Evolutionary conservation across 2,888 invertebrate genomes (phyloP).

Genomic region (Mythimna loreyi): DNA sequence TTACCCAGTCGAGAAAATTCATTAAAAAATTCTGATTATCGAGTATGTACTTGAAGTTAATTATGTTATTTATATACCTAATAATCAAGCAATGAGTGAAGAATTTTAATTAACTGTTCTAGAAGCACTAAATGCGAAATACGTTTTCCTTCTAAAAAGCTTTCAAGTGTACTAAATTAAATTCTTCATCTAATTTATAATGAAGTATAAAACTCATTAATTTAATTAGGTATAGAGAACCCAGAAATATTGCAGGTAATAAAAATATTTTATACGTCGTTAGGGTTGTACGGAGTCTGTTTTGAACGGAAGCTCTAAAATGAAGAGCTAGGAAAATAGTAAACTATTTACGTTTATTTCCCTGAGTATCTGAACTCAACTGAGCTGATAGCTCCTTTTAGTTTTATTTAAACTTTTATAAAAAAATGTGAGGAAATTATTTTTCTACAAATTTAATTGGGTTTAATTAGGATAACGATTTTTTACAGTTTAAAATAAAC

Average conservation of each 20-base stretch:
- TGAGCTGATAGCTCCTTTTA: too few relatives aligned
- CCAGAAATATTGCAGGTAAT: conserved; percentile 40
- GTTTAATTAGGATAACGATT: too few relatives aligned
- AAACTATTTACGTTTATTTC: too few relatives aligned
- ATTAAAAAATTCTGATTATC: neutral
- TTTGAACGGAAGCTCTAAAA: neutral
- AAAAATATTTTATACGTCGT: conserved; percentile 36
- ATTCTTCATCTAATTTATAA: conserved; percentile 33
- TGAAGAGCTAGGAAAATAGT: too few relatives aligned
- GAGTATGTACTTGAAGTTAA: too few relatives aligned
- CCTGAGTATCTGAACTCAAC: too few relatives aligned
- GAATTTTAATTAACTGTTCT: conserved; percentile 10
- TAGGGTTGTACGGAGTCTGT: conserved; percentile 32
- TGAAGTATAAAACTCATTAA: conserved; percentile 38
- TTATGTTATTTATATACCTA: neutral
- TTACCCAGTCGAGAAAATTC: neutral
- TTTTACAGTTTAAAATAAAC: too few relatives aligned
- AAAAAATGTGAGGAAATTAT: too few relatives aligned
- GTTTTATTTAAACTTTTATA: too few relatives aligned
- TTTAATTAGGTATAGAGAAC: conserved; percentile 43
- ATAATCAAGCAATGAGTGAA: neutral
- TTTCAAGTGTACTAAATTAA: conserved; percentile 30
- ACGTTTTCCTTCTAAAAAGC: conserved; percentile 20
- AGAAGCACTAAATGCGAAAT: conserved; percentile 11
- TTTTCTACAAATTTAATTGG: too few relatives aligned